Conservation (phyloP, 2,797 vertebrate species). For the Pachyuromys duprasi region DNA sequence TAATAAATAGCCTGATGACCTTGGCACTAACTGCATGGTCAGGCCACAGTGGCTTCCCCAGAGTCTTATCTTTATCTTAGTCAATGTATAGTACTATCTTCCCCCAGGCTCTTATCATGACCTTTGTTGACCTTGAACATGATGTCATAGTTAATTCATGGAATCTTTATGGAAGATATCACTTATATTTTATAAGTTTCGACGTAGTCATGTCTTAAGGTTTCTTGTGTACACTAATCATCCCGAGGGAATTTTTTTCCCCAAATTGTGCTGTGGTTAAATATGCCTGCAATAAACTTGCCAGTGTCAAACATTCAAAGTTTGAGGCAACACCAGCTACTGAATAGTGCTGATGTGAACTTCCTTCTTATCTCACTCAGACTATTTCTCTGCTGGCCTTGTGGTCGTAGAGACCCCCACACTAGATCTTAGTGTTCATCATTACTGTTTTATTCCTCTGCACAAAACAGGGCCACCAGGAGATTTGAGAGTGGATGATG, state of each 20-base stretch:
- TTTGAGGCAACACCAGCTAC: background rate
- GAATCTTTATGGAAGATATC: background rate
- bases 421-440: rapidly evolving
- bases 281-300: background rate
- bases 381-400: background rate
- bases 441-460: background rate
- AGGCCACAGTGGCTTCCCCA: background rate
- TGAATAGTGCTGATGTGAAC: background rate
- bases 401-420: background rate
- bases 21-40: too few relatives aligned
- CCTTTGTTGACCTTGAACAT: background rate
- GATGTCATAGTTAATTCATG: background rate
- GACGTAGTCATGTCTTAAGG: background rate
- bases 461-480: background rate
- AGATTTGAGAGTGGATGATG: background rate
- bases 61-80: background rate
- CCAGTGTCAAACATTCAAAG: background rate
- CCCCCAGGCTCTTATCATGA: background rate
- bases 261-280: background rate
- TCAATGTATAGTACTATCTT: background rate
- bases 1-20: background rate
- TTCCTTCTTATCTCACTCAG: background rate
- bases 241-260: too few relatives aligned
- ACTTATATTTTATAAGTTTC: background rate
- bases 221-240: background rate